Conservation (phyloP, 1,140 invertebrate species). For the Anagrus nilaparvatae region DNA sequence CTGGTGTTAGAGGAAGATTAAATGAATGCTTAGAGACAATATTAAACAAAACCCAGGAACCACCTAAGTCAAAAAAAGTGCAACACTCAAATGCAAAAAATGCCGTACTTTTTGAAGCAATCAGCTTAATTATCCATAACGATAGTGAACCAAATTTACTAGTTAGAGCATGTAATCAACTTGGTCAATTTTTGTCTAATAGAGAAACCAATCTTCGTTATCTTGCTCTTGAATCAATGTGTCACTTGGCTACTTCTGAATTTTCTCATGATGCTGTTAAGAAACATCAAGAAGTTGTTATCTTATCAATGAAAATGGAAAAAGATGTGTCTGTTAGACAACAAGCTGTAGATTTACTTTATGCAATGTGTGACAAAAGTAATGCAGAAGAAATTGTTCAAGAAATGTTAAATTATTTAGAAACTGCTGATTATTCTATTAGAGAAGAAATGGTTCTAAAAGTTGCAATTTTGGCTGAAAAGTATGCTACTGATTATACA, state of each 20-base stretch:
- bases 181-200: conserved; percentile 97
- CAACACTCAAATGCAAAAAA: conserved; percentile 99
- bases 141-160: conserved; percentile 96
- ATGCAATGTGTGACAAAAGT: conserved; percentile 99
- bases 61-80: conserved; percentile 99
- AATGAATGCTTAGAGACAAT: conserved; percentile 99
- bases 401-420: conserved; percentile 98
- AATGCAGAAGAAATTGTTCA: conserved; percentile 99
- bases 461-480: conserved; percentile 98
- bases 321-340: conserved; percentile 98
- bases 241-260: conserved; percentile 96
- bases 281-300: conserved; percentile 99
- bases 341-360: conserved; percentile 96
- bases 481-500: conserved; percentile 98
- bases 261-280: conserved; percentile 99
- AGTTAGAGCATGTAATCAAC: conserved; percentile 95
- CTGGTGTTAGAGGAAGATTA: conserved; percentile 84
- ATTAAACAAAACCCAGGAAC: conserved; percentile 98
- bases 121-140: conserved; percentile 99
- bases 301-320: conserved; percentile 98
- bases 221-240: conserved; percentile 98
- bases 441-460: conserved; percentile 99
- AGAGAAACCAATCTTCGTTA: conserved; percentile 98
- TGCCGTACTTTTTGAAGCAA: conserved; percentile 98
- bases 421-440: conserved; percentile 99